Evolutionary conservation across 2,113 vertebrate genomes (phyloP), one percentile per base, ranked within the genome.

Genomic region (Varanus komodoensis): DNA sequence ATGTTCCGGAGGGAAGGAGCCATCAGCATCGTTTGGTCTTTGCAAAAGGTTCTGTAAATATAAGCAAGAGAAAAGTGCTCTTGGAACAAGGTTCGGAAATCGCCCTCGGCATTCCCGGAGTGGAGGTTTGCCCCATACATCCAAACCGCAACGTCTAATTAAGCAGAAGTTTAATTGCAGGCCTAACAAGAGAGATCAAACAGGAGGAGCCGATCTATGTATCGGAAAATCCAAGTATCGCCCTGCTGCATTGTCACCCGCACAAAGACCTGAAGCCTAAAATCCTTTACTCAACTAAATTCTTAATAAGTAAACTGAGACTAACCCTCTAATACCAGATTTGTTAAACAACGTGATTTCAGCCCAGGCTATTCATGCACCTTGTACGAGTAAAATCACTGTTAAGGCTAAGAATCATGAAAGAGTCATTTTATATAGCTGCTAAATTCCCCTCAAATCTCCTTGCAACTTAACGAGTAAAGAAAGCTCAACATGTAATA

Each of bases 391-490:
- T 97, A 98, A 99, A 98, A 97, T 98, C 98, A 99, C 98, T 99
- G 98, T 98, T 98, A 98, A 99, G 98, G 98, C 98, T 99, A 98
- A 85, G 98, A 98, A 98, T 98, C 99, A 98, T 99, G 98, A 98
- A 99, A 98, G 98, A 98, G 98, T 98, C 97, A 98, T 99, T 98
- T 99, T 98, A 99, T 99, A 98, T 98, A 97, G 98, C 98, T 98
- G 98, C 98, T 99, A 98, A 98, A 98, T 99, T 98, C 98, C 98
- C 98, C 98, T 99, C 98, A 99, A 99, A 99, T 99, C 98, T 99
- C 98, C 98, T 98, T 98, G 98, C 98, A 98, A 98, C 98, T 98
- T 98, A 98, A 98, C 97, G 97, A 98, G 97, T 97, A 97, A 98
- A 98, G 97, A 98, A 98, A 98, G 98, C 98, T 98, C 98, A 97